A percentile compares a stretch with the other conserved stretches of the same genome.
Evolutionary conservation across 2,888 invertebrate genomes (phyloP).

Genomic region (Drosophila neotestacea): DNA sequence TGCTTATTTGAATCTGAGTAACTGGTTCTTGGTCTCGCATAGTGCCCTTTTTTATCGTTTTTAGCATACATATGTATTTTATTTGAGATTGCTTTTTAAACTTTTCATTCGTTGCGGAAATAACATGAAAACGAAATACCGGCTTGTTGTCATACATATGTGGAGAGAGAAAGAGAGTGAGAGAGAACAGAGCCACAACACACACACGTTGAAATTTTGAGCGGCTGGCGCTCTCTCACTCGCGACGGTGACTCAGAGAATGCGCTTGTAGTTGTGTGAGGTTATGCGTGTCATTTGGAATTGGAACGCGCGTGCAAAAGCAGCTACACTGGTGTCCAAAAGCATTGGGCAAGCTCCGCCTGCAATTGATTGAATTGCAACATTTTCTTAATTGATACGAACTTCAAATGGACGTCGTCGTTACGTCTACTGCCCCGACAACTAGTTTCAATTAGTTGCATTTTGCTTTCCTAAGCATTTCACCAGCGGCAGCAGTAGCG

Average conservation of each 20-base stretch:
- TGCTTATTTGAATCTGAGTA: conserved; percentile 49
- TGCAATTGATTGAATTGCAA: conserved; percentile 71
- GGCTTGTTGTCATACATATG: conserved; percentile 73
- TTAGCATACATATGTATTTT: conserved; percentile 49
- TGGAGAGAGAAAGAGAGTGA: conserved; percentile 25
- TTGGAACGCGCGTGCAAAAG: conserved; percentile 68
- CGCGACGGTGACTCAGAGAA: conserved; percentile 70
- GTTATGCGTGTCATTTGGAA: conserved; percentile 74
- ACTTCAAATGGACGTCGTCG: conserved; percentile 75
- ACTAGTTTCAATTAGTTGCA: conserved; percentile 71
- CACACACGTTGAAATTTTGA: conserved; percentile 4
- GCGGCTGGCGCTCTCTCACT: conserved; percentile 19
- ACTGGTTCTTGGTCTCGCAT: conserved; percentile 63
- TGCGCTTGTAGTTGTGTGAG: conserved; percentile 73
- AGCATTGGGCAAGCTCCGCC: conserved; percentile 27
- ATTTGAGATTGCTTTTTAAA: conserved; percentile 55
- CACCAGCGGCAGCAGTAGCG: neutral
- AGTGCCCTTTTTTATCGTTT: conserved; percentile 20
- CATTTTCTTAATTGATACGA: conserved; percentile 83
- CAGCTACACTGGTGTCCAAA: conserved; percentile 57
- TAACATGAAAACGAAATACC: conserved; percentile 71
- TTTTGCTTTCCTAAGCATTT: conserved; percentile 54
- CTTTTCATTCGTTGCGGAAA: conserved; percentile 72
- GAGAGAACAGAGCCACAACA: conserved; percentile 10
- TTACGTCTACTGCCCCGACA: conserved; percentile 41